Evolutionary conservation across 1,140 invertebrate species (phyloP).

Genomic region (Drosophila suzukii): DNA sequence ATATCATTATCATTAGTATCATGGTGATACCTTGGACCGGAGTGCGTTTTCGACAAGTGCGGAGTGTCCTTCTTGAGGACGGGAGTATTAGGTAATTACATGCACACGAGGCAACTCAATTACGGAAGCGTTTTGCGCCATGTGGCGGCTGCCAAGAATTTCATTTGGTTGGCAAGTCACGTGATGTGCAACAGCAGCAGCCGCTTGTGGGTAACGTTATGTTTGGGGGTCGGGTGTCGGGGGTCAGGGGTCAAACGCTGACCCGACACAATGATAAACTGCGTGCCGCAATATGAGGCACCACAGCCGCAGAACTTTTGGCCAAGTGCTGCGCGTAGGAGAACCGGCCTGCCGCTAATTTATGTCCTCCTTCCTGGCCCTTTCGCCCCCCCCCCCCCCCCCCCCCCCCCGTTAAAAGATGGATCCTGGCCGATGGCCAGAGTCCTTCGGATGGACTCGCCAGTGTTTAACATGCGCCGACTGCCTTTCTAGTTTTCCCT

Average conservation of each 20-base stretch:
- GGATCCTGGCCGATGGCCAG: slow-evolving; percentile 31
- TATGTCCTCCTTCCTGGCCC: slow-evolving; percentile 37
- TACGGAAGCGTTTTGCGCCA: slow-evolving; percentile 60
- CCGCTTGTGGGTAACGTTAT: slow-evolving; percentile 10
- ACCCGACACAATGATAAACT: slow-evolving; percentile 70
- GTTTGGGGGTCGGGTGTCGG: slow-evolving; percentile 1
- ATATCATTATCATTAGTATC: too few species aligned
- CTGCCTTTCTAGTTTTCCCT: slow-evolving; percentile 10
- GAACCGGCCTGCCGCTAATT: slow-evolving; percentile 58
- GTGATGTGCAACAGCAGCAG: slow-evolving; percentile 68
- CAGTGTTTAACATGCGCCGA: slow-evolving; percentile 54
- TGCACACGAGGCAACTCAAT: slow-evolving; percentile 56
- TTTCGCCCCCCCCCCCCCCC: slow-evolving; percentile 1
- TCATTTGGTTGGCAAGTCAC: slow-evolving; percentile 70
- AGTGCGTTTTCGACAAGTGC: not conserved
- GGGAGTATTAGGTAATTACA: slow-evolving; percentile 47
- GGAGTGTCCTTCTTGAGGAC: slow-evolving; percentile 5
- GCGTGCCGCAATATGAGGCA: slow-evolving; percentile 58
- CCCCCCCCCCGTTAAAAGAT: slow-evolving; percentile 16
- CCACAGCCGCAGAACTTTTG: slow-evolving; percentile 57
- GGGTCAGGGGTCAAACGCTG: slow-evolving; percentile 20
- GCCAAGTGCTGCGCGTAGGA: slow-evolving; percentile 25
- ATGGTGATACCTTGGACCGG: too few species aligned
- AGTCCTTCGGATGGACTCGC: not conserved
- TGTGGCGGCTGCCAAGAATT: slow-evolving; percentile 56